Conservation (phyloP, 23 tunicate genomes). For the Halocynthia roretzi region DNA sequence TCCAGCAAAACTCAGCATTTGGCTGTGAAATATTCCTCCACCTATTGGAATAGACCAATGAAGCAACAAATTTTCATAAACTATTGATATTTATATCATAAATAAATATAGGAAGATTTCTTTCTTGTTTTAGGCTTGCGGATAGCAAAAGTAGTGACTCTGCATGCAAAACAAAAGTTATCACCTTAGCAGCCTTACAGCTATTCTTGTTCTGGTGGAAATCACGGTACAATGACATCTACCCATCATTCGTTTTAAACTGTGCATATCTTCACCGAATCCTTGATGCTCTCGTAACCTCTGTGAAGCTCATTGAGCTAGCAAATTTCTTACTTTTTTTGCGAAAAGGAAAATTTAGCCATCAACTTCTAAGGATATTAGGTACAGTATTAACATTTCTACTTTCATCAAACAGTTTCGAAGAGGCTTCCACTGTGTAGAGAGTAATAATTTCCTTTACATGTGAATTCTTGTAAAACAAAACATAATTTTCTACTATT, state of each 20-base stretch:
- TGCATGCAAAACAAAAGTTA: neutral
- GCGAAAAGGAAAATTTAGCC: neutral
- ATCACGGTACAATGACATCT: conserved; percentile 1
- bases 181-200: neutral
- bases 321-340: neutral
- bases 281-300: neutral
- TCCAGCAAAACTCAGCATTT: no score
- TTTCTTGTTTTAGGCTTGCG: neutral
- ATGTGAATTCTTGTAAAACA: no score
- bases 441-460: no score
- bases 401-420: no score
- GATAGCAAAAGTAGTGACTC: neutral
- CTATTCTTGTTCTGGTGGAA: neutral
- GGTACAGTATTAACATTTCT: neutral
- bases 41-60: no score
- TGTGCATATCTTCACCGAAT: neutral
- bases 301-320: neutral
- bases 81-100: no score
- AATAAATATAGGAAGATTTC: no score
- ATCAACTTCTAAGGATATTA: neutral
- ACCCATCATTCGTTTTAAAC: neutral
- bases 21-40: no score
- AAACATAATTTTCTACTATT: no score
- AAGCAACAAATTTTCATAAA: no score
- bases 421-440: no score